Conservation (phyloP, 2,888 invertebrate species). For the Epiblema foenella region DNA sequence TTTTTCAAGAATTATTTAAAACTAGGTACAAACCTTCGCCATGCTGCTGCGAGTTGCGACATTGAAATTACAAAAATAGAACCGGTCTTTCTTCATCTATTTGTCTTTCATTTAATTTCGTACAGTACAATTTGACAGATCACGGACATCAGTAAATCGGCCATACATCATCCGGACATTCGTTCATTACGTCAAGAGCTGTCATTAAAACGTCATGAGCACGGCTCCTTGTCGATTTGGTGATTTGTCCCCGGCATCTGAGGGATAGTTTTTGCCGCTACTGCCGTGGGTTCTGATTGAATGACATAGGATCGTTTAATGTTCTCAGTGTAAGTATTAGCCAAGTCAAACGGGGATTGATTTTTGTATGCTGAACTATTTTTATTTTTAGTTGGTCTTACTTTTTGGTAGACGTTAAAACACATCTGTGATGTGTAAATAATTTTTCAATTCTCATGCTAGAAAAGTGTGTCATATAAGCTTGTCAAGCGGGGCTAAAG, state of each 20-base stretch:
- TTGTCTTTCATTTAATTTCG: neutral
- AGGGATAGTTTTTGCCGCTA: conserved; percentile 7
- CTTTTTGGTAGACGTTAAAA: neutral
- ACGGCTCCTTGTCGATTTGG: conserved; percentile 5
- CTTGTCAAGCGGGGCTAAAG: too few relatives aligned
- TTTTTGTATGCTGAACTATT: too few relatives aligned
- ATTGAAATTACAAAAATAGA: too few relatives aligned
- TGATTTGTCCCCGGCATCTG: conserved; percentile 4
- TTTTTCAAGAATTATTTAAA: too few relatives aligned
- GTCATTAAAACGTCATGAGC: conserved; percentile 1
- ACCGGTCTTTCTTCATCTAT: too few relatives aligned
- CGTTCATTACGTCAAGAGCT: neutral
- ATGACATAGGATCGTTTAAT: neutral
- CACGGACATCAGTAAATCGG: neutral
- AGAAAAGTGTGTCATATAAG: too few relatives aligned
- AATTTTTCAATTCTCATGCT: too few relatives aligned
- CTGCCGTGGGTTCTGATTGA: conserved; percentile 6
- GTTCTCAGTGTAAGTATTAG: neutral
- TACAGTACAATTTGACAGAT: neutral
- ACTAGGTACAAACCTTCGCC: too few relatives aligned
- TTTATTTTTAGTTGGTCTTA: too few relatives aligned
- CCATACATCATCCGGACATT: neutral
- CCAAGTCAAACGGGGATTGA: too few relatives aligned
- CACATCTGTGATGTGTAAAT: too few relatives aligned
- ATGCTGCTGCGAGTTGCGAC: too few relatives aligned